Evolutionary conservation across 2,888 invertebrate genomes (phyloP), one percentile per base, ranked within the genome.

Genomic region (Steinernema scapterisci): DNA sequence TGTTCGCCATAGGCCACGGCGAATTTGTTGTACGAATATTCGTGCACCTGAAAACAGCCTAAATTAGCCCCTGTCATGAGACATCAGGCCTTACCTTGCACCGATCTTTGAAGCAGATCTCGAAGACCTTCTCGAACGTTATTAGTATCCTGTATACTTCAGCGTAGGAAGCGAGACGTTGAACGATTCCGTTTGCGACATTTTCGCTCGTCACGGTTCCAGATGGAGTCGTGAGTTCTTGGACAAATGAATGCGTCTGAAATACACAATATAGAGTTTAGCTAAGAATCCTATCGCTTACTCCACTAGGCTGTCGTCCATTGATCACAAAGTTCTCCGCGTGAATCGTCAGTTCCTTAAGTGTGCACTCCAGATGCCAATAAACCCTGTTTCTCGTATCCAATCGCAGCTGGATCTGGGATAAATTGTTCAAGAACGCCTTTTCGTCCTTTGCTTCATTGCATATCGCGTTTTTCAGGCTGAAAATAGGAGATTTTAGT

Each of bases 21-120:
- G 73, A 99, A 90, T 88, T 94, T 94, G 79, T 94, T 94, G 89
- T 96, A 97, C 84, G 92, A 94, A 89, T 94, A 97, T 0, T 95
- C 94, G 81, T 94, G 93, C 73, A 97, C 92, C 84, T 92, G 73
- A 73, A 80, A 73, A 6, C 7, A 6, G 27, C 9, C 2, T 44
- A 43, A 21, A 56, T 56, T 6, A 72, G 38, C 70, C 45, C 27
- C 46, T 51, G 71, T 48, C 51, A 71, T 72, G 11, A 77, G n/a
- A 9, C n/a, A 13, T 72, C 46, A 56, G 44, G 13, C 72, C 79
- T 74, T 31, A 84, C 85, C 76, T 70, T 81, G 74, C 84, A 84
- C 45, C 54, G 73, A 5, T 80, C 38, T n/a, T 80, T 77, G 75
- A 81, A 83, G 56, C 79, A 70, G 16, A 38, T 23, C 0, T 82